Base-by-base conservation (phyloP, 2,113 vertebrate genomes). In the Nannospalax galili region DNA sequence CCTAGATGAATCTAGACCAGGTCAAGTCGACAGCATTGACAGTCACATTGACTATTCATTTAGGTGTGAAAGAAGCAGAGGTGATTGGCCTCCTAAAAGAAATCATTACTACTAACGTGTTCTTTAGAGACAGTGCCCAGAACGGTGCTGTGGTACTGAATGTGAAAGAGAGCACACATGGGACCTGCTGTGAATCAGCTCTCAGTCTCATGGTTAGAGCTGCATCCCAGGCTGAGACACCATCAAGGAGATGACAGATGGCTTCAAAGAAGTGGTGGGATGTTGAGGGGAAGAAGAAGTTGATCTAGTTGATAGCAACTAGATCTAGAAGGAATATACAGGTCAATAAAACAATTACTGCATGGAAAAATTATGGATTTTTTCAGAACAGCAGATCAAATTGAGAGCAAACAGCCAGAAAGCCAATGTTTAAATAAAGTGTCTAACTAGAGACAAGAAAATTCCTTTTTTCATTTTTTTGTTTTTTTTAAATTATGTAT, bases 361-460 rank as follows among this genome's bases (percentile, higher is more conserved):
- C 11, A 40, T 73, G 65, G 67, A 93, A 45, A 11, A 3, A 35
- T 12, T 10, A n/a, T n/a, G 7, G 0, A 3, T 5, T 7, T 75
- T 92, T n/a, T 67, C 7, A 78, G 74, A 62, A 19, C 26, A 62
- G 62, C 26, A 19, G 64, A 73, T 60, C 32, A 64, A 84, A 75
- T 22, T 75, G 77, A 81, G 42, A 73, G 0, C 42, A 7, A 72
- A 79, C 40, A 58, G 16, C 86, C 35, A 90, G 62, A 9, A 77
- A 85, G 65, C 30, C 52, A 96, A 65, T 32, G 62, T 81, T 88
- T 81, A 94, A 89, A 94, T 77, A 62, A 90, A 82, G 9, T 58
- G 14, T 79, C 74, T 62, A 35, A 14, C 15, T 56, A 32, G 15
- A 72, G 42, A 20, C 14, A 72, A 15, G 75, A 94, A 90, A 84